A percentile compares a stretch with the other conserved stretches of the same genome.
Conservation (phyloP, 2,797 vertebrate species). For the Mionectes olivaceus region DNA sequence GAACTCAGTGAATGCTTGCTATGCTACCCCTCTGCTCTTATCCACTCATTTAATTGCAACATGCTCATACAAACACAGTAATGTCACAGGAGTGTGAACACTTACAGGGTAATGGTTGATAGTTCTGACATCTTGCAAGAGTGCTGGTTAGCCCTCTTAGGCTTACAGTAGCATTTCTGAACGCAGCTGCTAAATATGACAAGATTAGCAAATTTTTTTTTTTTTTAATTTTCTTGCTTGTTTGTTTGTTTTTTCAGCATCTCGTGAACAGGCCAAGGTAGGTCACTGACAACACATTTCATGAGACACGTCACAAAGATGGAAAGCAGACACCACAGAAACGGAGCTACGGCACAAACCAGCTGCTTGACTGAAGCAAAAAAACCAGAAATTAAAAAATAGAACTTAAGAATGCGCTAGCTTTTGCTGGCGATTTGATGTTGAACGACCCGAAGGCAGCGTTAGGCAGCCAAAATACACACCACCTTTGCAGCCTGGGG, state of each 20-base stretch:
- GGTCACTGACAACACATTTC: slow-evolving; percentile 65
- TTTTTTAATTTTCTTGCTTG: slow-evolving; percentile 59
- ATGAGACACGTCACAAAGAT: slow-evolving; percentile 36
- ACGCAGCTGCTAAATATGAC: slow-evolving; percentile 99
- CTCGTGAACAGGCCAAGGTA: slow-evolving; percentile 63
- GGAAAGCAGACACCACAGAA: neutral
- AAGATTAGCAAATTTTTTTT: slow-evolving; percentile 87
- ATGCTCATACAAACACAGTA: slow-evolving; percentile 73
- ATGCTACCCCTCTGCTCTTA: slow-evolving; percentile 18
- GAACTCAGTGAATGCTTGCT: neutral
- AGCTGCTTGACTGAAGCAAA: slow-evolving; percentile 33
- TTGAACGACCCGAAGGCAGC: neutral
- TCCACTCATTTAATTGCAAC: slow-evolving; percentile 40
- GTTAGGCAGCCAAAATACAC: neutral
- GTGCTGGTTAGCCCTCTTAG: slow-evolving; percentile 97
- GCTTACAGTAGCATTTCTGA: slow-evolving; percentile 99
- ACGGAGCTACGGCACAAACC: slow-evolving; percentile 9
- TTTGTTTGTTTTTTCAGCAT: slow-evolving; percentile 71
- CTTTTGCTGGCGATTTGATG: neutral
- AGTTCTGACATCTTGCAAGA: slow-evolving; percentile 99
- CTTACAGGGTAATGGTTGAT: slow-evolving; percentile 99
- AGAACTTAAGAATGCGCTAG: neutral
- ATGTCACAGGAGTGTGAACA: slow-evolving; percentile 80
- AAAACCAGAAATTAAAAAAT: neutral
- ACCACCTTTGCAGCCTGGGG: neutral